Evolutionary conservation across 1,140 invertebrate species (phyloP).

Genomic region (Cataglyphis hispanica): DNA sequence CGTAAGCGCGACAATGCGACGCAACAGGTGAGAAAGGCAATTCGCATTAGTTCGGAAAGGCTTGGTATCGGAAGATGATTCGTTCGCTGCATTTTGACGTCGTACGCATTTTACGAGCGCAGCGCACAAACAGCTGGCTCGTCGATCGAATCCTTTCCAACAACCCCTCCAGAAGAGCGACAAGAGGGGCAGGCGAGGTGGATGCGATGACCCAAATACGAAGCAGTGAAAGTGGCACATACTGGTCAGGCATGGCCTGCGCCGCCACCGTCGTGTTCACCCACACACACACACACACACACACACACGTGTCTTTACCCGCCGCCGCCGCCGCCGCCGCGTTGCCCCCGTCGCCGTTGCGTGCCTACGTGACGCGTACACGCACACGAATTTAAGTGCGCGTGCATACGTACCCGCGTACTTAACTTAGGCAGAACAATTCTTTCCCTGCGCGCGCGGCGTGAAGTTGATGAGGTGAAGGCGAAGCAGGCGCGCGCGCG

Average conservation of each 20-base stretch:
- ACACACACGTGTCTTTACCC: constrained; percentile 44
- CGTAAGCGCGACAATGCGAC: background rate
- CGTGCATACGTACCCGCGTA: constrained; percentile 44
- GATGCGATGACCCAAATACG: constrained; percentile 85
- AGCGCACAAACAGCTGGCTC: constrained; percentile 35
- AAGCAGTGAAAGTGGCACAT: constrained; percentile 86
- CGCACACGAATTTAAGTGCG: constrained; percentile 43
- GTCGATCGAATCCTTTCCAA: constrained; percentile 64
- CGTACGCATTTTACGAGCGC: constrained; percentile 1
- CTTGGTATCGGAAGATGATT: background rate
- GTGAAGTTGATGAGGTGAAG: constrained; percentile 75
- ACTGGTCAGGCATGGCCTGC: constrained; percentile 83
- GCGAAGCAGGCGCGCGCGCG: constrained; percentile 66
- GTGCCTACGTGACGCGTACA: constrained; percentile 51
- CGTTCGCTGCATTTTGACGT: constrained; percentile 10
- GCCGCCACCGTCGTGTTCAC: constrained; percentile 76
- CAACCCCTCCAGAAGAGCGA: constrained; percentile 70
- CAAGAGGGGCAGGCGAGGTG: constrained; percentile 77
- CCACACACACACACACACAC: constrained; percentile 72
- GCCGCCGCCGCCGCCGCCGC: background rate
- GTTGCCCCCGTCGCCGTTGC: background rate
- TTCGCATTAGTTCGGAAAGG: background rate
- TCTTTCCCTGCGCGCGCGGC: constrained; percentile 57
- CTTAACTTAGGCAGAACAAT: constrained; percentile 68
- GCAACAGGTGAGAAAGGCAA: constrained; percentile 14